Base-by-base conservation (phyloP, 92 coral and sea anemone genomes). In the Meandrina meandrites region DNA sequence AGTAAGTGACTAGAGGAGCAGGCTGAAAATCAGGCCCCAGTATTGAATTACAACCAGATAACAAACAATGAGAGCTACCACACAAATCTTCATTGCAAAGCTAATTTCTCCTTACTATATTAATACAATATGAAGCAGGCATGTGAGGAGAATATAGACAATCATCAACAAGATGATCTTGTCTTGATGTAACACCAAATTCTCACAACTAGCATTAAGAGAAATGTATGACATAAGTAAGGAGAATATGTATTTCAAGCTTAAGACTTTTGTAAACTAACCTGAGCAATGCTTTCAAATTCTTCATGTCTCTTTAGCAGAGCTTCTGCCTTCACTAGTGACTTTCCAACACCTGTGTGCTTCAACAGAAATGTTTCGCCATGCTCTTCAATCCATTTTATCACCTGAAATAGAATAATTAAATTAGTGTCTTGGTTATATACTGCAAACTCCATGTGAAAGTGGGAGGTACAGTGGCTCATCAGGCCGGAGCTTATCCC, bases 331-430 rank as follows among this genome's bases (percentile, higher is more conserved):
- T 97, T 97, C 58, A 95, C 98, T 5, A 96, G 86, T 19, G 99
- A 90, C 88, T 92, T 97, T 10, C 99, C 99, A 47, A 97, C 98
- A 76, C 96, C 99, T 11, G 98, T 97, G 93, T 95, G 98, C 78
- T 97, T 97, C 87, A 82, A 86, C 66, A 97, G 92, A 86, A 97
- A 97, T 15, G 99, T 96, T 87, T 97, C 99, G 0, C 99, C 99
- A 48, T 97, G 99, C 45, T 97, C 99, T 71, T 97, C 99, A 28
- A 97, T 97, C 99, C 99, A 97, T 78, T 96, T 95, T 78, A 95
- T 91, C 35, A 95, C 98, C 98, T 95, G 79, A 22, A 73, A 74
- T 6, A 32, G 28, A 6, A 73, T 9, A 3, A 83, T 14, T 28
- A 68, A 27, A 57, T 53, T 9, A 53, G 12, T 53, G 14, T 40